Evolutionary conservation across 2,113 vertebrate genomes (phyloP), one percentile per base, ranked within the genome.

Genomic region (Varanus salvator): DNA sequence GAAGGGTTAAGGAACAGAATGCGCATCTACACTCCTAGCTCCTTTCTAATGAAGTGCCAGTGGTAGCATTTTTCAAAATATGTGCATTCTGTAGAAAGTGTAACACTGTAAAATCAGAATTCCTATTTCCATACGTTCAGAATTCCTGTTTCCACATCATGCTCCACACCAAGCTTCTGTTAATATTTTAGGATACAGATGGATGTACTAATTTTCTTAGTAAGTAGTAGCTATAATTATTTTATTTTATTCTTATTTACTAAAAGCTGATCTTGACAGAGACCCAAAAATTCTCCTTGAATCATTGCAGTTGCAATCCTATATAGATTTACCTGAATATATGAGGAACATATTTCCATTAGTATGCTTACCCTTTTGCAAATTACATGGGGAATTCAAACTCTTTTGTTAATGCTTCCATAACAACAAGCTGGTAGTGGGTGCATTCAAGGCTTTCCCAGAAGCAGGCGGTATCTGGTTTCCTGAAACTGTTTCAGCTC

Each of bases 401-500:
- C 94, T 88, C 91, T 77, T 57, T 34, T 90, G 52, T 82, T 93
- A 88, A 94, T 74, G 80, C 31, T 90, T 87, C 83, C 87, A 83
- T 85, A 89, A 94, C 25, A 72, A n/a, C 8, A 76, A 93, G 84
- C 57, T 94, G 94, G 94, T 90, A 92, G 87, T 84, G 89, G 89
- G 83, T 93, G 68, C 90, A 91, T 95, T 96, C 76, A 90, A 93
- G 86, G 85, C 82, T 96, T 93, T 90, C 91, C 90, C 90, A 91
- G 48, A 5, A 29, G 93, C 94, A 86, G 90, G 76, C 76, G 93
- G 92, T 94, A 95, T 97, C 96, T 96, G 94, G 87, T 95, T 94
- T 96, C 96, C 86, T 60, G 94, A 93, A 91, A 94, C 94, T 92
- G 90, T 96, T 96, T 96, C 94, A 95, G 89, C 66, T 69, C 91